Conservation (phyloP, 1,140 invertebrate genomes). For the Atta colombica region DNA sequence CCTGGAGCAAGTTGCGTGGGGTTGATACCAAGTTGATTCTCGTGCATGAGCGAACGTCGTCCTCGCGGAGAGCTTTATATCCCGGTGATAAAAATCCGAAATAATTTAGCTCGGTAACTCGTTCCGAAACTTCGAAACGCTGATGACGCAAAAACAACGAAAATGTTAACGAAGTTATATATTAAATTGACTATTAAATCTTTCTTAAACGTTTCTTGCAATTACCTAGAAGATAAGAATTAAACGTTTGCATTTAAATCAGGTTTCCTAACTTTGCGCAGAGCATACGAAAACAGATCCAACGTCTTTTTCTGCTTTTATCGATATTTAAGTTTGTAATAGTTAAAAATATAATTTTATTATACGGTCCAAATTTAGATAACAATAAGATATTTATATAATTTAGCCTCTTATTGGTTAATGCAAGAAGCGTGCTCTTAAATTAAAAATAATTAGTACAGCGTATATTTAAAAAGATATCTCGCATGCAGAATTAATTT, state of each 20-base stretch:
- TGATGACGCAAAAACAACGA: constrained; percentile 26
- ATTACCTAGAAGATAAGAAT: not conserved
- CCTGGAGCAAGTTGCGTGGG: constrained; percentile 18
- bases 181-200: constrained; percentile 28
- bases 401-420: constrained; percentile 36
- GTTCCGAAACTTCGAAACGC: not conserved
- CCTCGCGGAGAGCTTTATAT: constrained; percentile 36
- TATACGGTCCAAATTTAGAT: not conserved
- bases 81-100: constrained; percentile 65
- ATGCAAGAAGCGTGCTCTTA: not conserved
- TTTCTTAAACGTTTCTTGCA: not conserved
- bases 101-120: constrained; percentile 56
- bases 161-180: constrained; percentile 5
- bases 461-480: not conserved
- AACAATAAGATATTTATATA: constrained; percentile 32
- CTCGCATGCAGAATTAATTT: constrained; percentile 50
- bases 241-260: constrained; percentile 10
- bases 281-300: not conserved
- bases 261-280: not conserved
- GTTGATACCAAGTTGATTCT: constrained; percentile 22
- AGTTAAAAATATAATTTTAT: constrained; percentile 12
- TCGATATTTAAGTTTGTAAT: not conserved
- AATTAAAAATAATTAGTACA: not conserved
- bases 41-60: constrained; percentile 3
- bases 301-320: not conserved